A percentile compares a stretch with the other conserved stretches of the same genome.
Evolutionary conservation across 2,797 vertebrate genomes (phyloP).

Genomic region (Anisognathus igniventris): DNA sequence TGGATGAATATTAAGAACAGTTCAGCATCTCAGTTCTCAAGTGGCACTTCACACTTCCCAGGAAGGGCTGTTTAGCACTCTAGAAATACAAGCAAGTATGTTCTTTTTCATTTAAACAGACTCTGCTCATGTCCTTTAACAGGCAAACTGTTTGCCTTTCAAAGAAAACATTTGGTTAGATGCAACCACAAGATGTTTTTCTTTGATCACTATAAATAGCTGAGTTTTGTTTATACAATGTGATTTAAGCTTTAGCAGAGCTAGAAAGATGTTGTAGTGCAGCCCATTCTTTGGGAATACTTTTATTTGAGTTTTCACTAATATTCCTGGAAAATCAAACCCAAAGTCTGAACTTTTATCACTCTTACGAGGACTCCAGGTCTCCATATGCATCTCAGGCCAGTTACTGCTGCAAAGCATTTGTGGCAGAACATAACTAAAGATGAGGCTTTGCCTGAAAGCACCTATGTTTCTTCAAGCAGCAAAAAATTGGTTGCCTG

Average conservation of each 20-base stretch:
- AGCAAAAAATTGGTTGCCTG: neutral
- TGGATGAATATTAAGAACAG: neutral
- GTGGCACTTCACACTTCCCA: neutral
- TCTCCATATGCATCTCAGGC: neutral
- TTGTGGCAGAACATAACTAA: neutral
- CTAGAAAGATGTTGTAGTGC: neutral
- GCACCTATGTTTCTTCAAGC: neutral
- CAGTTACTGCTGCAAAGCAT: neutral
- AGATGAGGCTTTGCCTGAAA: neutral
- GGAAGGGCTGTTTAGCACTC: neutral
- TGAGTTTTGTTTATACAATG: neutral
- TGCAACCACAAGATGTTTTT: neutral
- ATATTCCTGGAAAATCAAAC: neutral
- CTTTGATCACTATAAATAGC: constrained; percentile 24
- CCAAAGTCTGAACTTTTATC: neutral
- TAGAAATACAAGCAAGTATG: neutral
- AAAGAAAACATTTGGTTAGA: constrained; percentile 13
- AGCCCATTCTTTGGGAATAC: neutral
- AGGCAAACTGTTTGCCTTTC: neutral
- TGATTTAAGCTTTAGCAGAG: neutral
- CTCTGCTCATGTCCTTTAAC: neutral
- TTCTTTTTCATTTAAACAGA: constrained; percentile 6
- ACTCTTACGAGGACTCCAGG: neutral
- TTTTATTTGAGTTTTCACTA: neutral
- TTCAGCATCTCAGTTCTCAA: neutral